Base-by-base conservation (phyloP, 1,140 invertebrate genomes). In the Drosophila malerkotliana region DNA sequence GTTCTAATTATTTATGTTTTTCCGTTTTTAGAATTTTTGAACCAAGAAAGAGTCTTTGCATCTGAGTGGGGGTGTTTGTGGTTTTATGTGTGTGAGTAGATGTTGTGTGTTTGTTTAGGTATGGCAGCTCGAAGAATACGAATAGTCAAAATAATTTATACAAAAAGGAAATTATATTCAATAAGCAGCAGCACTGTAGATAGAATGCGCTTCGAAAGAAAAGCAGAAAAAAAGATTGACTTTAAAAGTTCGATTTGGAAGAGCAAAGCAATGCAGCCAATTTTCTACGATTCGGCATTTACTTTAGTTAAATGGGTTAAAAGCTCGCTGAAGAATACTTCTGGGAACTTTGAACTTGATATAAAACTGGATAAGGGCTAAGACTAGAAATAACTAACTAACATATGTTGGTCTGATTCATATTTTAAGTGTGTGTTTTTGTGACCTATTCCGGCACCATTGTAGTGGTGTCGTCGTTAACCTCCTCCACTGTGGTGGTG, bases 351-450 rank as follows among this genome's bases (percentile, higher is more conserved):
- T 28, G 53, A 81, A 69, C 14, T 52, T 24, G 10, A 12, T 48
- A 52, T 44, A 15, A 12, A 44, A 14, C 15, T 44, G 64, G 61
- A 32, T 66, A 68, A 68, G 63, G 66, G 62, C 64, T 87, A 74
- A 88, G 83, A 87, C 83, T 87, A 87, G 83, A 87, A 88, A 77
- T 88, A 88, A 88, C 83, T 88, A 88, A 82, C 71, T 88, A 21
- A 21, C 21, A 21, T 21, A 82, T 37, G 57, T 55, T 56, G 48
- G 18, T 53, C 21, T 59, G 9, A 4, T 45, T 32, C 32, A 32
- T 53, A 41, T 15, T 55, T 68, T 7, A 21, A 21, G 21, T 18
- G 3, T 34, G 10, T 18, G 7, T 21, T 7, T 37, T n/a, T 32
- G 15, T 15, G 26, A 56, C 24, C 52, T 71, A 71, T 69, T 71